These are phyloP conservation scores for Podiceps cristatus DNA, from an alignment of 2,113 vertebrate genomes.

Conservation along the genomic window DNA sequence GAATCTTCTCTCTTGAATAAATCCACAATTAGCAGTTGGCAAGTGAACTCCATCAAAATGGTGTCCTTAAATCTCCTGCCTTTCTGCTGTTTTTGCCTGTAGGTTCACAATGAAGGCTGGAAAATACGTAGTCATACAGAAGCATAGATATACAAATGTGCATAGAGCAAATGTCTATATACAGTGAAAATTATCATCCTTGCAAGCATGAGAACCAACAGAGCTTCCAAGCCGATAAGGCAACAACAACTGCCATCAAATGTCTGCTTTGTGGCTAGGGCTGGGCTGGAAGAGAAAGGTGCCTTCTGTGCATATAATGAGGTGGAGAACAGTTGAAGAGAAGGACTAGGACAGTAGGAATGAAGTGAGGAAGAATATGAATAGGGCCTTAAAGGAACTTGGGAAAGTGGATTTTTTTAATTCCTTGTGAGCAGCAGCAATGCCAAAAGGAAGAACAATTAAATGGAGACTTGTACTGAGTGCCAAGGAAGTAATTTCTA, in stretches of 20 bases:
- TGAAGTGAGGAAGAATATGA: not conserved
- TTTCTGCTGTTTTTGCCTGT: not conserved
- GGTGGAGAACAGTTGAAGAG: not conserved
- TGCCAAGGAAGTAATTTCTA: constrained; percentile 23
- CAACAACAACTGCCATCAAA: not conserved
- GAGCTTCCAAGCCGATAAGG: not conserved
- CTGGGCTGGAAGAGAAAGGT: not conserved
- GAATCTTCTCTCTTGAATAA: not conserved
- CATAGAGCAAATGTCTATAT: not conserved
- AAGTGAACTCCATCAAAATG: not conserved
- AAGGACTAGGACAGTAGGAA: not conserved
- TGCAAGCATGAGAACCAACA: not conserved
- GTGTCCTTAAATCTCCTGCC: not conserved
- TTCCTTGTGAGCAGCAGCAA: not conserved
- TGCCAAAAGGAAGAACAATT: constrained; percentile 32
- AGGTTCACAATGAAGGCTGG: not conserved
- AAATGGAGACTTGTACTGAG: not conserved
- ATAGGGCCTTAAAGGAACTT: not conserved
- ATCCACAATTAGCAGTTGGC: not conserved
- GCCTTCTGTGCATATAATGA: not conserved
- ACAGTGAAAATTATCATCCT: not conserved
- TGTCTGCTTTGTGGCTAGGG: not conserved
- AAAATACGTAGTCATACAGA: not conserved
- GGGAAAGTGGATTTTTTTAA: not conserved
- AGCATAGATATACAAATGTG: not conserved